Percentiles rank a stretch among this genome's conserved stretches.
Conservation (phyloP, 2,888 invertebrate species). For the Epiblema foenella region DNA sequence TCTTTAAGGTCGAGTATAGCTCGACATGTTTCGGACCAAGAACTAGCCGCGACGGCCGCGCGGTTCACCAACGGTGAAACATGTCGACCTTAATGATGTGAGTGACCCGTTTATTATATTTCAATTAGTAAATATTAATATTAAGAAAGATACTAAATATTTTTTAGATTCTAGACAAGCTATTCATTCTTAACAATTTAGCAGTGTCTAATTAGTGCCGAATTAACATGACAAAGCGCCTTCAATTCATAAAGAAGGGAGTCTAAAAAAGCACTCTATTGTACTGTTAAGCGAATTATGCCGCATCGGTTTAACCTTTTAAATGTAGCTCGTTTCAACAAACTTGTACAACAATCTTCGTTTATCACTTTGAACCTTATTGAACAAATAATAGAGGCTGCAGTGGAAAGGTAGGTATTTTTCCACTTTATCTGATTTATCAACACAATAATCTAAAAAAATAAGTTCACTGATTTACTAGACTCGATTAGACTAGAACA, state of each 20-base stretch:
- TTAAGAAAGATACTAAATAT: background rate
- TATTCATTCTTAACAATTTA: constrained; percentile 9
- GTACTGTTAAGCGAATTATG: constrained; percentile 26
- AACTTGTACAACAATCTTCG: background rate
- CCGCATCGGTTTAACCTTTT: constrained; percentile 7
- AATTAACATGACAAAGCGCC: constrained; percentile 31
- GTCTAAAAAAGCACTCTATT: constrained; percentile 13
- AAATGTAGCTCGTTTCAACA: background rate
- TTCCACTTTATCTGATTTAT: background rate
- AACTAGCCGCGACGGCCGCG: no score
- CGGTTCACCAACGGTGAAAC: no score
- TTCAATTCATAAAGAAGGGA: constrained; percentile 21
- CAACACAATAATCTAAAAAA: no score
- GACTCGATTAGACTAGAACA: no score
- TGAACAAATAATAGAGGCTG: no score
- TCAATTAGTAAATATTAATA: background rate
- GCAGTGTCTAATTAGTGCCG: constrained; percentile 11
- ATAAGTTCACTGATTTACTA: no score
- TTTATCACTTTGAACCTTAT: background rate
- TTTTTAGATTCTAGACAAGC: background rate
- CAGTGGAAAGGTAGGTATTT: background rate
- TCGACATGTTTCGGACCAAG: no score
- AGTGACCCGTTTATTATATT: no score
- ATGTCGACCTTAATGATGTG: no score
- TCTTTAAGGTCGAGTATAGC: no score